Evolutionary conservation across 2,113 vertebrate species (phyloP).

Genomic region (Otus sunia): DNA sequence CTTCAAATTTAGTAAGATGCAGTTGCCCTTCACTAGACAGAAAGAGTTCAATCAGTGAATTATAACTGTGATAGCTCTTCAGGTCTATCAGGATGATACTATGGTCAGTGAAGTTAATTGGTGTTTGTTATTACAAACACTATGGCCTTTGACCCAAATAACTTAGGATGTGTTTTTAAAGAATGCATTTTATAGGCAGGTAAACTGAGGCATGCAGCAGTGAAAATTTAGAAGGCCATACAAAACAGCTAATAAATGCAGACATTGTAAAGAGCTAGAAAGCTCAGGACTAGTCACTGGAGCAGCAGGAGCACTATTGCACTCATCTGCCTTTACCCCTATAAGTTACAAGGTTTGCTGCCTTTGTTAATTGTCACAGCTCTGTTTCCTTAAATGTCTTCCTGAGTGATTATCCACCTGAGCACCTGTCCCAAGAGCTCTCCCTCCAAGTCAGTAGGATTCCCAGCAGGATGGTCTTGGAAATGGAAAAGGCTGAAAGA

Average conservation of each 20-base stretch:
- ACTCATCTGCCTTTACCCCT: neutral
- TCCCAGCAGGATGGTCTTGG: neutral
- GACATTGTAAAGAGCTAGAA: neutral
- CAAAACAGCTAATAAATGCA: neutral
- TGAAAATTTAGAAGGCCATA: neutral
- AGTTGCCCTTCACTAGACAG: neutral
- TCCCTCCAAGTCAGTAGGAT: neutral
- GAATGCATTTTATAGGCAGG: neutral
- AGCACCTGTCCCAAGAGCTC: neutral
- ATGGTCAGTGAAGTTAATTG: neutral
- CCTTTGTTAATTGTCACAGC: neutral
- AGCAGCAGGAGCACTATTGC: neutral
- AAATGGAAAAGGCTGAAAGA: neutral
- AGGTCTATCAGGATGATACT: neutral
- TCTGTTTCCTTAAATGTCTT: neutral
- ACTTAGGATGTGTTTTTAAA: neutral
- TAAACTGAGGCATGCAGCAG: rapidly evolving
- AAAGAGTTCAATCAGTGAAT: neutral
- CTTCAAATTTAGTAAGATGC: neutral
- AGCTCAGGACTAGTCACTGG: neutral
- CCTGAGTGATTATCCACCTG: neutral
- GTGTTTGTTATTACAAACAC: neutral
- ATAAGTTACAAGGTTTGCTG: neutral
- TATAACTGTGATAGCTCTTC: neutral
- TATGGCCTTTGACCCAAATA: neutral